Conservation (phyloP, 2,113 vertebrate genomes). For the Climacteris rufus region DNA sequence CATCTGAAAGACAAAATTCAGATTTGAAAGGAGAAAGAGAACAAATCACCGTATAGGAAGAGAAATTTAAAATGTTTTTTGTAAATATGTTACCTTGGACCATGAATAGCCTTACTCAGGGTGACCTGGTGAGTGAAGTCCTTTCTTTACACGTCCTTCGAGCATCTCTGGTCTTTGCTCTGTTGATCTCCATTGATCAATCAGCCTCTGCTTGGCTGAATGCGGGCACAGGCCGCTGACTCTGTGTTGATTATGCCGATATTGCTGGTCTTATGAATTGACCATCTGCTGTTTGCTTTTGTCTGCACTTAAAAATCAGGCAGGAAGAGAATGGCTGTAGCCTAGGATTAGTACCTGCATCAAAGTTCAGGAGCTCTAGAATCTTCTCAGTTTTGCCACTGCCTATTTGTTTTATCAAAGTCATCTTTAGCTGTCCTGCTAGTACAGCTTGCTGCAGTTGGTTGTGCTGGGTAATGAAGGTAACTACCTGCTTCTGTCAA, state of each 20-base stretch:
- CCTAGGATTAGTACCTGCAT: neutral
- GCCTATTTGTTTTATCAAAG: neutral
- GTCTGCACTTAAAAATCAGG: neutral
- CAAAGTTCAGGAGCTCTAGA: neutral
- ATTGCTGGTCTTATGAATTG: accelerated
- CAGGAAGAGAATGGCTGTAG: neutral
- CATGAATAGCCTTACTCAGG: neutral
- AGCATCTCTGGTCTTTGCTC: neutral
- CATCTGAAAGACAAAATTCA: neutral
- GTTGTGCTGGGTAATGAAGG: neutral
- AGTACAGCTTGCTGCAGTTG: neutral
- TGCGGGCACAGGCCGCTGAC: neutral
- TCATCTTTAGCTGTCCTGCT: neutral
- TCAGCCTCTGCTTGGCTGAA: neutral
- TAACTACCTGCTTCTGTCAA: accelerated
- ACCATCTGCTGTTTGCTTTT: neutral
- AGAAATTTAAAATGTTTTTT: neutral
- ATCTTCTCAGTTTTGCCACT: neutral
- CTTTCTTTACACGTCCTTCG: neutral
- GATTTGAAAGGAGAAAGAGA: neutral
- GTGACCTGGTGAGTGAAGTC: neutral
- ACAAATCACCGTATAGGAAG: neutral
- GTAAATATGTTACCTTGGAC: neutral
- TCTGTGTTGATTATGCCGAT: neutral
- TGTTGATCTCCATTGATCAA: neutral